Evolutionary conservation across 2,113 vertebrate genomes (phyloP).

Genomic region (Melanerpes formicivorus): DNA sequence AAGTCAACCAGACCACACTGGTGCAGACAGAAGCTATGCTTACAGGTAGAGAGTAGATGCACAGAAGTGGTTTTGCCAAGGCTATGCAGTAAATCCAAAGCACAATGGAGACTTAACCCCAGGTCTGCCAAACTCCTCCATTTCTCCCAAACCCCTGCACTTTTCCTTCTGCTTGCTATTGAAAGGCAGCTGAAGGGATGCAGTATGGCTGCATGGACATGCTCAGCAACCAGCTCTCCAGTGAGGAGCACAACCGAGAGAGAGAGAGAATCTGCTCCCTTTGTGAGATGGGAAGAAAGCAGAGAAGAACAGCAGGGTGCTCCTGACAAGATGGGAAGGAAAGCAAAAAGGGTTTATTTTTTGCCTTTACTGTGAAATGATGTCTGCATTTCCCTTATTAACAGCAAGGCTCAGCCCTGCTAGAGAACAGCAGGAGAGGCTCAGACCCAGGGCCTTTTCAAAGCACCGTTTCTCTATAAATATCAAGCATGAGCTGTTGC

Average conservation of each 20-base stretch:
- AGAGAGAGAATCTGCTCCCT: constrained; percentile 4
- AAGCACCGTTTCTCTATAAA: constrained; percentile 22
- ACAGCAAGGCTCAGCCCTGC: constrained; percentile 21
- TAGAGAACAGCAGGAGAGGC: constrained; percentile 45
- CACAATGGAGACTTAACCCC: background rate
- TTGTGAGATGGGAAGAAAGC: constrained; percentile 25
- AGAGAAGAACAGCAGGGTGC: constrained; percentile 24
- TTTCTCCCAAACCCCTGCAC: background rate
- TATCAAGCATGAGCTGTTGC: constrained; percentile 1
- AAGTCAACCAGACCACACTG: background rate
- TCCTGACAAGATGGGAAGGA: constrained; percentile 20
- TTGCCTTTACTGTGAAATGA: constrained; percentile 31
- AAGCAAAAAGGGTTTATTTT: constrained; percentile 28
- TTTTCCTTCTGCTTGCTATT: background rate
- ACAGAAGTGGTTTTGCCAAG: background rate
- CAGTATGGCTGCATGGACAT: background rate
- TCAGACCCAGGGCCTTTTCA: constrained; percentile 18
- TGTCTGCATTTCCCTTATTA: constrained; percentile 46
- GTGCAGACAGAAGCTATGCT: background rate
- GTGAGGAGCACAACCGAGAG: background rate
- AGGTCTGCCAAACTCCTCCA: background rate
- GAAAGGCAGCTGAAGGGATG: background rate
- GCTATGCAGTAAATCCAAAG: background rate
- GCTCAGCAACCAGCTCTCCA: background rate
- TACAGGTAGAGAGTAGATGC: background rate